Conservation (phyloP, 2,797 vertebrate genomes). For the Miichthys miiuy region DNA sequence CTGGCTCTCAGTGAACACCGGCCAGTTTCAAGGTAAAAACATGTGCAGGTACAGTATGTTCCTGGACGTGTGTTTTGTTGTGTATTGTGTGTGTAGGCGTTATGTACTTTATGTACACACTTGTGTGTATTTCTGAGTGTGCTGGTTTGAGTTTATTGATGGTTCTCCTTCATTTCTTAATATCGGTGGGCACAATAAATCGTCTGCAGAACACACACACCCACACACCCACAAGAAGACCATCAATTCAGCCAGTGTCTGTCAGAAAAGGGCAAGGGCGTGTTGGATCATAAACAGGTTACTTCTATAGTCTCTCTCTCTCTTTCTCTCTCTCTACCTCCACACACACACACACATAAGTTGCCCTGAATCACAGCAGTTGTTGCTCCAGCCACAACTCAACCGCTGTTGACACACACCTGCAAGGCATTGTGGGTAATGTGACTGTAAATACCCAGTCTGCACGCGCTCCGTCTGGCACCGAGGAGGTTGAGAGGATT, state of each 20-base stretch:
- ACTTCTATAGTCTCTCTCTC: constrained; percentile 17
- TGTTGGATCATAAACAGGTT: constrained; percentile 38
- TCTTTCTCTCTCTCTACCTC: not conserved
- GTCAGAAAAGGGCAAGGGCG: constrained; percentile 11
- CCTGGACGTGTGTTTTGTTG: not conserved
- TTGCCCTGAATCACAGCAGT: constrained; percentile 9
- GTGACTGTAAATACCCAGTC: constrained; percentile 3
- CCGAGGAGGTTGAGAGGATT: not conserved
- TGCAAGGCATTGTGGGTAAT: constrained; percentile 52
- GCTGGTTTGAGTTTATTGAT: constrained; percentile 6
- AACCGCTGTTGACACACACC: constrained; percentile 24
- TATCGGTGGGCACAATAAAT: constrained; percentile 8
- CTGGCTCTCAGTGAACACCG: not conserved
- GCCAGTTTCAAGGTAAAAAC: constrained; percentile 14
- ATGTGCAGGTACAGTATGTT: not conserved
- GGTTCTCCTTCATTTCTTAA: not conserved
- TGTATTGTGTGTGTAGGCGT: not conserved
- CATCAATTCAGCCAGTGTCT: constrained; percentile 12
- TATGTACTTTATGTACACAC: not conserved
- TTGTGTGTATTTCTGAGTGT: not conserved
- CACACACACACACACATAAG: not conserved
- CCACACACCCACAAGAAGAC: not conserved
- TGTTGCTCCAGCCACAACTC: constrained; percentile 37
- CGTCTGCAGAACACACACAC: not conserved
- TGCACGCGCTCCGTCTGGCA: constrained; percentile 23